Percentiles rank a stretch among this genome's conserved stretches.
These are phyloP conservation scores for Trinorchestia longiramus DNA, from an alignment of 1,140 invertebrate genomes.

Conservation along the genomic window DNA sequence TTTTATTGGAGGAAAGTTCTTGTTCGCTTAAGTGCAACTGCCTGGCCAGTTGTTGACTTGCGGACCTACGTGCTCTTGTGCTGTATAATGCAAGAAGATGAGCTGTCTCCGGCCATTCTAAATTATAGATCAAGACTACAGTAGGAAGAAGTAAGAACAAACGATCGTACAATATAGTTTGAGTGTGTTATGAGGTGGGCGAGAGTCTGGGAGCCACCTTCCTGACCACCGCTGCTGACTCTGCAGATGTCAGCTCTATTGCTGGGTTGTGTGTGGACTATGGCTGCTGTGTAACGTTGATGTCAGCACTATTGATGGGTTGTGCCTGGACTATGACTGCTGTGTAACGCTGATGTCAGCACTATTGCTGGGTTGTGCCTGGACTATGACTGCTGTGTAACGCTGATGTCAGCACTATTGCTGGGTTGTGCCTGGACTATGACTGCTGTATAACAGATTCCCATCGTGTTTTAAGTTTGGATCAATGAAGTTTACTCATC, in stretches of 20 bases:
- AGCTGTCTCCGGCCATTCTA: background rate
- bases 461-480: no score
- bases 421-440: background rate
- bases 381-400: background rate
- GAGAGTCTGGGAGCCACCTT: background rate
- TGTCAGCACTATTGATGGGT: no score
- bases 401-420: background rate
- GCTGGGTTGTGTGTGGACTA: background rate
- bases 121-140: background rate
- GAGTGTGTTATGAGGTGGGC: background rate
- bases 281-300: no score
- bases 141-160: background rate
- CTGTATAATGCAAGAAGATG: background rate
- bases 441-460: no score
- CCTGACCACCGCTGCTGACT: background rate
- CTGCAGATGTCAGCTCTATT: no score
- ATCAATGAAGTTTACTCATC: no score
- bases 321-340: background rate
- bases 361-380: background rate
- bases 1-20: slow-evolving; percentile 19
- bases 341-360: background rate
- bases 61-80: no score
- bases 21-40: slow-evolving; percentile 3
- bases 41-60: background rate
- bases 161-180: background rate